Conservation (phyloP, 2,888 invertebrate species). For the Sturmia bella region DNA sequence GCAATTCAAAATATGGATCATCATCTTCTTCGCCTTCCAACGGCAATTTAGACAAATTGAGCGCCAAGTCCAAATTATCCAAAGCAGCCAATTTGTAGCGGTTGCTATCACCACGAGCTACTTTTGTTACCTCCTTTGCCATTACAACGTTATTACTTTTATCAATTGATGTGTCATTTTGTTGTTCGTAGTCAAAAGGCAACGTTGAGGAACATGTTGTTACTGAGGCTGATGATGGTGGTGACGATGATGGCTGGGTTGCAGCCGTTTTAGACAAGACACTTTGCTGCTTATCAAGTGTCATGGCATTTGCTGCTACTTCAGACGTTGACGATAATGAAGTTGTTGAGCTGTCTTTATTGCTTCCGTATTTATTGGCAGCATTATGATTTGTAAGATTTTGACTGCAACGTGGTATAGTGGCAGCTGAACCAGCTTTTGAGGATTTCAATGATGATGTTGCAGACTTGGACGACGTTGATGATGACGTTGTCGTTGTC, state of each 20-base stretch:
- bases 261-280: constrained; percentile 59
- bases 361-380: constrained; percentile 69
- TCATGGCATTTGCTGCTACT: constrained; percentile 71
- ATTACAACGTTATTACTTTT: constrained; percentile 56
- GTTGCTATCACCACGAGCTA: constrained; percentile 25
- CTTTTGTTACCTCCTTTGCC: constrained; percentile 43
- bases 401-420: constrained; percentile 77
- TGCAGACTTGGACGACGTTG: constrained; percentile 63
- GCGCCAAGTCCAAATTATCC: constrained; percentile 79
- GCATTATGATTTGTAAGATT: constrained; percentile 63
- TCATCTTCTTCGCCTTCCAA: constrained; percentile 78
- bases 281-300: constrained; percentile 77
- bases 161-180: constrained; percentile 75
- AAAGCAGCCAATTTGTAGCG: constrained; percentile 75
- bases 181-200: constrained; percentile 73
- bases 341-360: constrained; percentile 71
- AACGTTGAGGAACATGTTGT: constrained; percentile 46
- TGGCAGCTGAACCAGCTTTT: constrained; percentile 71
- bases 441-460: constrained; percentile 62
- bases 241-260: constrained; percentile 51
- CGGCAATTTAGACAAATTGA: constrained; percentile 74
- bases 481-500: constrained; percentile 62
- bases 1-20: constrained; percentile 80
- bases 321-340: constrained; percentile 61
- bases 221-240: constrained; percentile 51